phyloP scores from a whole-genome alignment of 2,888 invertebrate species.

The Chydorus sphaericus region DNA sequence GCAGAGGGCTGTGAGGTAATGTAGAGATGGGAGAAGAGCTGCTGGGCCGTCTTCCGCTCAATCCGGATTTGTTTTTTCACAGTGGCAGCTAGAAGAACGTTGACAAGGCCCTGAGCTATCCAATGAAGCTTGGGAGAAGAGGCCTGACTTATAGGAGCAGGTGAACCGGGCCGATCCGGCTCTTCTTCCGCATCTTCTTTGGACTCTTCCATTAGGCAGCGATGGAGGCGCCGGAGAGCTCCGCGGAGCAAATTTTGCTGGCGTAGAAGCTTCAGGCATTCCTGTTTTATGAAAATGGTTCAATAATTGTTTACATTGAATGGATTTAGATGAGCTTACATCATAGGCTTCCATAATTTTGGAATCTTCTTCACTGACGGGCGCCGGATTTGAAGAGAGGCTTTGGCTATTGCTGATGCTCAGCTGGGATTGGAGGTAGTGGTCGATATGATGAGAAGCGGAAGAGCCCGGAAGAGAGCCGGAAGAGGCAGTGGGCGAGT shows the following conservation, averaged over 20 bases:
- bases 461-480: too few relatives aligned
- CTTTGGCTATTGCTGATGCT: too few relatives aligned
- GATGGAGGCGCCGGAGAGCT: constrained; percentile 57
- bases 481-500: constrained; percentile 21
- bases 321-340: constrained; percentile 22
- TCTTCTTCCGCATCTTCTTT: constrained; percentile 22
- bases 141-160: constrained; percentile 29
- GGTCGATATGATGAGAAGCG: constrained; percentile 66
- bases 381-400: too few relatives aligned
- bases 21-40: constrained; percentile 52
- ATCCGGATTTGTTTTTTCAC: not conserved
- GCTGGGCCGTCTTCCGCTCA: not conserved
- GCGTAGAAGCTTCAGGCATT: constrained; percentile 75
- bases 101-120: constrained; percentile 64
- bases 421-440: constrained; percentile 49
- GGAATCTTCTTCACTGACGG: constrained; percentile 30
- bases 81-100: constrained; percentile 49
- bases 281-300: constrained; percentile 34
- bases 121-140: constrained; percentile 71
- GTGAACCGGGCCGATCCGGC: not conserved
- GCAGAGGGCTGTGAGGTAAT: constrained; percentile 62
- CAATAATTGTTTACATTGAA: not conserved
- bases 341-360: constrained; percentile 41
- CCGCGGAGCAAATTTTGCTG: constrained; percentile 71
- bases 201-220: constrained; percentile 30